Evolutionary conservation across 2,797 vertebrate species (phyloP).

Genomic region (Octomys mimax): DNA sequence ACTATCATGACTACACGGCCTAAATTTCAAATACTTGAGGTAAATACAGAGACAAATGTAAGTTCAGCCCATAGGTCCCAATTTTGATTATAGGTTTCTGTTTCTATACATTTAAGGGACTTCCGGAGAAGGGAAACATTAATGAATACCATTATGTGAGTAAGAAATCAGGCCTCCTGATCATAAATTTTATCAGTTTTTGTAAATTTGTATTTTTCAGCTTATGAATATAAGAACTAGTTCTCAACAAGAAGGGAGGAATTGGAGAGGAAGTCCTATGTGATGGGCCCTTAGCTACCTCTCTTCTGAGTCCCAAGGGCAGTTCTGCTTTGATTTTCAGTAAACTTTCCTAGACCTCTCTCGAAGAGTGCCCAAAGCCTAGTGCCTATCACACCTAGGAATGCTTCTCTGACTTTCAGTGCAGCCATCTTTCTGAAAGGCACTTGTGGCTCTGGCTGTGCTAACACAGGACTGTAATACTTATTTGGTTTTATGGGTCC

Average conservation of each 20-base stretch:
- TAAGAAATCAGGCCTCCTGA: background rate
- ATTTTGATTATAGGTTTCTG: conserved; percentile 13
- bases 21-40: conserved; percentile 3
- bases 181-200: background rate
- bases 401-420: conserved; percentile 26
- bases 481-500: conserved; percentile 49
- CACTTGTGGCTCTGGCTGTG: background rate
- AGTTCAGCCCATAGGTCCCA: background rate
- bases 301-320: background rate
- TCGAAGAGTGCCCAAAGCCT: background rate
- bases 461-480: background rate
- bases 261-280: background rate
- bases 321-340: background rate
- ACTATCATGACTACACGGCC: background rate
- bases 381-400: background rate
- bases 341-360: background rate
- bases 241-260: background rate
- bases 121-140: background rate
- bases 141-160: background rate
- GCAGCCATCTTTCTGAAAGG: background rate
- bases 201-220: background rate
- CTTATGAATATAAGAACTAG: conserved; percentile 10
- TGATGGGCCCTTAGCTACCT: background rate
- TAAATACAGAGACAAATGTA: background rate
- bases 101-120: background rate